phyloP scores from a whole-genome alignment of 2,797 vertebrate genomes.

The Macrochelys suwanniensis region DNA sequence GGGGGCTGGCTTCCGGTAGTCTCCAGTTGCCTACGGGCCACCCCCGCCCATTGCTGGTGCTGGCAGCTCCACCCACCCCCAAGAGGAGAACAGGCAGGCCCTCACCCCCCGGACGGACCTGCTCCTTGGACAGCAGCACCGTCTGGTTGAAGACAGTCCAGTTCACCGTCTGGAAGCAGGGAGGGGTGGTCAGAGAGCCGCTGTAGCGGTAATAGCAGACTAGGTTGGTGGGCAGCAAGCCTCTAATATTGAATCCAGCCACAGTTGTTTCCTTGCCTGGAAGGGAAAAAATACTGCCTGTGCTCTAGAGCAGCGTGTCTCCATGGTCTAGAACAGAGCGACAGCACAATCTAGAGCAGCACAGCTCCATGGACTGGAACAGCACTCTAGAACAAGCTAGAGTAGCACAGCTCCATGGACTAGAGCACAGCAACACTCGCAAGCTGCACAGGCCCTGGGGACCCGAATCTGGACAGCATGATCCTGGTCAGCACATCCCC shows the following conservation, averaged over 20 bases:
- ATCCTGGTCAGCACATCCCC: neutral
- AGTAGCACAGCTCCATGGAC: neutral
- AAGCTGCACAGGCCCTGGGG: too few species aligned
- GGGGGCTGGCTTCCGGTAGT: neutral
- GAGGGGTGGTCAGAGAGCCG: conserved; percentile 94
- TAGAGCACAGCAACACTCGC: neutral
- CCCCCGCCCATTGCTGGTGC: neutral
- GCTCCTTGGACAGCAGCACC: conserved; percentile 86
- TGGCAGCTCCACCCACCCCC: neutral
- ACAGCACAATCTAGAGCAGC: neutral
- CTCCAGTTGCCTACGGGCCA: rapidly evolving
- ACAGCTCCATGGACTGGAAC: too few species aligned
- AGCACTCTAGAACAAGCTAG: neutral
- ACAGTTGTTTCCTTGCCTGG: conserved; percentile 86
- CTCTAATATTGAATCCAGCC: conserved; percentile 88
- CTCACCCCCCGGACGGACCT: conserved; percentile 80
- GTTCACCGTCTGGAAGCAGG: conserved; percentile 91
- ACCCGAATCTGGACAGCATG: too few species aligned
- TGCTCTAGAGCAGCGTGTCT: neutral
- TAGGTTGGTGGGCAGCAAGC: conserved; percentile 88
- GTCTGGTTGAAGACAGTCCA: conserved; percentile 93
- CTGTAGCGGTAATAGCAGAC: conserved; percentile 91
- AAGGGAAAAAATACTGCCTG: neutral
- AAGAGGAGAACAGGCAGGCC: rapidly evolving
- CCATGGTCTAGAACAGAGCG: neutral